These are phyloP conservation scores for Nemoura dubitans DNA, from an alignment of 2,888 invertebrate species.

Conservation along the genomic window DNA sequence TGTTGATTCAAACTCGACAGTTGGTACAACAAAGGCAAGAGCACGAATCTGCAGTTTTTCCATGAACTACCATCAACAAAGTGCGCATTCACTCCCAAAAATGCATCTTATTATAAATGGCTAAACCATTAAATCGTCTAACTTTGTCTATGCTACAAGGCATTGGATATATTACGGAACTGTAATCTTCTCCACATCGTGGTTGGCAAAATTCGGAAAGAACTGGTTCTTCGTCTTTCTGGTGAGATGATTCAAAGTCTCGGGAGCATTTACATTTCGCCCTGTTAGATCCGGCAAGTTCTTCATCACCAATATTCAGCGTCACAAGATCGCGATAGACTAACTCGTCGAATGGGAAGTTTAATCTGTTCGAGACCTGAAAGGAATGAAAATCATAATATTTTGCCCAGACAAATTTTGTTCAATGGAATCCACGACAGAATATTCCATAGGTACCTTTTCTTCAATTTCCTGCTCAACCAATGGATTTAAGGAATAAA, in stretches of 20 bases:
- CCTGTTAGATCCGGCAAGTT: background rate
- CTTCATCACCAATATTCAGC: slow-evolving; percentile 38
- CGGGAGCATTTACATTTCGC: background rate
- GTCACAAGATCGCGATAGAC: slow-evolving; percentile 40
- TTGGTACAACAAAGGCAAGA: background rate
- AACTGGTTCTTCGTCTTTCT: slow-evolving; percentile 36
- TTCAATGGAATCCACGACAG: no score
- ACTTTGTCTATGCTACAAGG: slow-evolving; percentile 21
- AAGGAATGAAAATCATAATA: background rate
- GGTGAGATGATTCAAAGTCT: slow-evolving; percentile 38
- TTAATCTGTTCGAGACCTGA: slow-evolving; percentile 38
- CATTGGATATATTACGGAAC: background rate
- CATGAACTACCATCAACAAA: background rate
- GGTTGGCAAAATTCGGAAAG: slow-evolving; percentile 30
- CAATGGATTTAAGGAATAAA: background rate
- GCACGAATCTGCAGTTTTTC: background rate
- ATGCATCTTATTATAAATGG: slow-evolving; percentile 39
- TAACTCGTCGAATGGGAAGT: slow-evolving; percentile 42
- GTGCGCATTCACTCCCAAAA: slow-evolving; percentile 8
- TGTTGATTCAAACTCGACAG: no score
- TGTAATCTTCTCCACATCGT: slow-evolving; percentile 40
- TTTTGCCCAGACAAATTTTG: no score
- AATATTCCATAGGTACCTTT: slow-evolving; percentile 33
- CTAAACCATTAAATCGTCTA: slow-evolving; percentile 33
- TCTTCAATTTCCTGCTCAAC: slow-evolving; percentile 39